Evolutionary conservation across 2,113 vertebrate species (phyloP).

Genomic region (Bos taurus): DNA sequence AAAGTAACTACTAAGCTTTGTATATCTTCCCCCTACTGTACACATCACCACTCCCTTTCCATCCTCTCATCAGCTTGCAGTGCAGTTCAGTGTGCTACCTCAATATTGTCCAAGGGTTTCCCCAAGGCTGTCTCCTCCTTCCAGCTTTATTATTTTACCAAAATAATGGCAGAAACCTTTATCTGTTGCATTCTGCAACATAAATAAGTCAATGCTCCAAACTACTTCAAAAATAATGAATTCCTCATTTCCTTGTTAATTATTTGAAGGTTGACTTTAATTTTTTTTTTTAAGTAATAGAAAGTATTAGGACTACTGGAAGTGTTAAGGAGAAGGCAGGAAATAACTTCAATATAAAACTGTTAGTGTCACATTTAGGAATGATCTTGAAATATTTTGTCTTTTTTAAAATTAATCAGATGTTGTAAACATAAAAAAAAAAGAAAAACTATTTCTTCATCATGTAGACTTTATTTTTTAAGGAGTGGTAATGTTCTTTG

Average conservation of each 20-base stretch:
- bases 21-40: neutral
- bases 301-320: neutral
- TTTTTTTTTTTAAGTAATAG: neutral
- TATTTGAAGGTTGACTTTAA: neutral
- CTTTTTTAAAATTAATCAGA: neutral
- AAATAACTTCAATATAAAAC: neutral
- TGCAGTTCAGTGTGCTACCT: neutral
- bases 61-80: no score
- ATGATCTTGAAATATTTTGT: neutral
- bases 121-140: neutral
- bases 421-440: neutral
- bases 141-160: neutral
- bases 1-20: neutral
- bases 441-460: neutral
- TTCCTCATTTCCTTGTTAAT: neutral
- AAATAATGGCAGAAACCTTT: neutral
- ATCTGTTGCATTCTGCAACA: neutral
- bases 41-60: neutral
- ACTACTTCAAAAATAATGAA: neutral
- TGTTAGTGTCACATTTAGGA: neutral
- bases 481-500: neutral
- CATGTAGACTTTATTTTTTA: neutral
- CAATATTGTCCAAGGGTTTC: neutral
- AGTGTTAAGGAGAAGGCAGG: neutral
- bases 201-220: neutral